phyloP scores from a whole-genome alignment of 2,113 vertebrate genomes.

The Pleuronectes platessa region DNA sequence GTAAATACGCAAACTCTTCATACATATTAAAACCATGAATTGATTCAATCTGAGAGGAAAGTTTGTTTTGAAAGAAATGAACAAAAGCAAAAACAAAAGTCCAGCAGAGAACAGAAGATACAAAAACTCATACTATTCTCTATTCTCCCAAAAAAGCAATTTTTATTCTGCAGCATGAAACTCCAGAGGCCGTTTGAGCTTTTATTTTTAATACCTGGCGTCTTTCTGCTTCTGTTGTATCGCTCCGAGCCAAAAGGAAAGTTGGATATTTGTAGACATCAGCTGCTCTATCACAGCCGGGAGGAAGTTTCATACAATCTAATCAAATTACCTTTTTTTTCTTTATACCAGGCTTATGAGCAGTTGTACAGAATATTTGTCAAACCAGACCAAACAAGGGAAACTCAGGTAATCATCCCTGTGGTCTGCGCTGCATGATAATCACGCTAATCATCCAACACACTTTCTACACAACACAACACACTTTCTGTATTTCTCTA shows the following conservation, averaged over 20 bases:
- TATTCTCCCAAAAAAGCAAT: too few species aligned
- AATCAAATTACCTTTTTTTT: slow-evolving; percentile 41
- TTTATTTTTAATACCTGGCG: slow-evolving; percentile 49
- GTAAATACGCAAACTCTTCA: slow-evolving; percentile 12
- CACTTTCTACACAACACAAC: background rate
- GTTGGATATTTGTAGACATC: slow-evolving; percentile 45
- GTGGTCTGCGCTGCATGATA: background rate
- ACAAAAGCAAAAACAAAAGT: background rate
- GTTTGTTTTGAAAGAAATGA: background rate
- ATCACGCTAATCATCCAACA: background rate
- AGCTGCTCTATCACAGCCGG: slow-evolving; percentile 30
- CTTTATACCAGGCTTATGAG: slow-evolving; percentile 43
- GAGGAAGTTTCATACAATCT: slow-evolving; percentile 50
- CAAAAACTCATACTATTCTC: background rate
- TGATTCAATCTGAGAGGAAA: background rate
- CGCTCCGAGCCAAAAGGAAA: slow-evolving; percentile 52
- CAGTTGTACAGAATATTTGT: slow-evolving; percentile 26
- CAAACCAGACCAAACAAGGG: slow-evolving; percentile 17
- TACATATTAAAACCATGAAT: background rate
- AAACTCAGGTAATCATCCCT: background rate
- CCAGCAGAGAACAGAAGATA: background rate
- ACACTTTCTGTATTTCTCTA: background rate
- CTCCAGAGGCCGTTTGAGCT: background rate
- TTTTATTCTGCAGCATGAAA: background rate
- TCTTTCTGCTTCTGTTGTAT: slow-evolving; percentile 47